Percentiles rank a stretch among this genome's conserved stretches.
These are phyloP conservation scores for Scortum barcoo DNA, from an alignment of 2,113 vertebrate species.

Conservation along the genomic window DNA sequence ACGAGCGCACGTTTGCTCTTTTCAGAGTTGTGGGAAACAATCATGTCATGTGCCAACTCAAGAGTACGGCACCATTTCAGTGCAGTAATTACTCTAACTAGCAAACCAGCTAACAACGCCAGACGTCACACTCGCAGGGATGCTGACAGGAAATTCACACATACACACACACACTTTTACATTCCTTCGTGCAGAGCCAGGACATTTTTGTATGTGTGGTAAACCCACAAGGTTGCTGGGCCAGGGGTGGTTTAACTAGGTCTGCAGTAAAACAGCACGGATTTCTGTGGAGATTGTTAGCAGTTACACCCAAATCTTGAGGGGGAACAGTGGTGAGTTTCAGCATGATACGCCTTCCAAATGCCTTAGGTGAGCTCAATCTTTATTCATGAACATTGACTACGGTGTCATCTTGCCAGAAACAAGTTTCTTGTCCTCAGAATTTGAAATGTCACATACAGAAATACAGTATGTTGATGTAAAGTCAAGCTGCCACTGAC, in stretches of 20 bases:
- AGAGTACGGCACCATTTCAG: conserved; percentile 16
- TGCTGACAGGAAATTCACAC: conserved; percentile 24
- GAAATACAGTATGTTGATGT: neutral
- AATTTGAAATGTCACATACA: conserved; percentile 22
- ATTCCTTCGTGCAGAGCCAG: conserved; percentile 7
- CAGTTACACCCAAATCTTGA: conserved; percentile 5
- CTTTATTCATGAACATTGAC: conserved; percentile 47
- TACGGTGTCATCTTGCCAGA: conserved; percentile 11
- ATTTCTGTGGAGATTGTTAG: conserved; percentile 30
- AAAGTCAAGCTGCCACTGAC: conserved; percentile 1
- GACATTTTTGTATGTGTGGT: conserved; percentile 35
- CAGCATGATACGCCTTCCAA: conserved; percentile 13
- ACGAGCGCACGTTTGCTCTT: neutral
- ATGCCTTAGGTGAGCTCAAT: conserved; percentile 24
- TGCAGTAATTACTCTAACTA: conserved; percentile 36
- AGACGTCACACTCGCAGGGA: conserved; percentile 24
- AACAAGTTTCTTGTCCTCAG: conserved; percentile 24
- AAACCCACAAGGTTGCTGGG: conserved; percentile 19
- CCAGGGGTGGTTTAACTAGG: conserved; percentile 30
- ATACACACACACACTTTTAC: conserved; percentile 9
- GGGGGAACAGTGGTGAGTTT: conserved; percentile 3
- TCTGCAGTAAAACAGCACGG: conserved; percentile 37
- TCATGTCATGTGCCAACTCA: neutral
- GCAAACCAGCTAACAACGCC: conserved; percentile 31
- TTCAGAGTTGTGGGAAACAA: conserved; percentile 11